Conservation (phyloP, 2,888 invertebrate species). For the Phortica okadai region DNA sequence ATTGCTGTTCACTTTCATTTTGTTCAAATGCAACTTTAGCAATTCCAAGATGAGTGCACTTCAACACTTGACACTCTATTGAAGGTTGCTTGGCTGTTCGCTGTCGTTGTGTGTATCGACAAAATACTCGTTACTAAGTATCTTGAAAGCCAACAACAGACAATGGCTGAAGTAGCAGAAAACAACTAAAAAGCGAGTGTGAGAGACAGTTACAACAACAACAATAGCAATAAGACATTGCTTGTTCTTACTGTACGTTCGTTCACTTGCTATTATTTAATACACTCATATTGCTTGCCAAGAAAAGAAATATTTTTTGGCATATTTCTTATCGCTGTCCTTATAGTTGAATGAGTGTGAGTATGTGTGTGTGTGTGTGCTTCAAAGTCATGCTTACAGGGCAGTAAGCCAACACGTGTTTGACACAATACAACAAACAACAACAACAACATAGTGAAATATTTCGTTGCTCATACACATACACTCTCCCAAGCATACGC, state of each 20-base stretch:
- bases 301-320: too few relatives aligned
- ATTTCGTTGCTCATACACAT: neutral
- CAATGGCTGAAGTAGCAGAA: too few relatives aligned
- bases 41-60: constrained; percentile 42
- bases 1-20: constrained; percentile 70
- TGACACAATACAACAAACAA: neutral
- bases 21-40: constrained; percentile 32
- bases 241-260: too few relatives aligned
- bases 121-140: too few relatives aligned
- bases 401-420: constrained; percentile 2
- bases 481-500: neutral
- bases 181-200: neutral
- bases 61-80: constrained; percentile 65
- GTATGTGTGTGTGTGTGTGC: neutral
- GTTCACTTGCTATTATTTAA: too few relatives aligned
- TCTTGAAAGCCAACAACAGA: too few relatives aligned
- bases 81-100: constrained; percentile 55
- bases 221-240: neutral
- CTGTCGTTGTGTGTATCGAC: too few relatives aligned
- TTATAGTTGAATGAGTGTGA: too few relatives aligned
- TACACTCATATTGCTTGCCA: neutral
- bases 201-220: neutral
- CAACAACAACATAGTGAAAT: neutral
- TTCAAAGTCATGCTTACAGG: neutral
- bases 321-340: too few relatives aligned